Evolutionary conservation across 2,797 vertebrate species (phyloP), one percentile per base, ranked within the genome.

Genomic region (Myotis planiceps): DNA sequence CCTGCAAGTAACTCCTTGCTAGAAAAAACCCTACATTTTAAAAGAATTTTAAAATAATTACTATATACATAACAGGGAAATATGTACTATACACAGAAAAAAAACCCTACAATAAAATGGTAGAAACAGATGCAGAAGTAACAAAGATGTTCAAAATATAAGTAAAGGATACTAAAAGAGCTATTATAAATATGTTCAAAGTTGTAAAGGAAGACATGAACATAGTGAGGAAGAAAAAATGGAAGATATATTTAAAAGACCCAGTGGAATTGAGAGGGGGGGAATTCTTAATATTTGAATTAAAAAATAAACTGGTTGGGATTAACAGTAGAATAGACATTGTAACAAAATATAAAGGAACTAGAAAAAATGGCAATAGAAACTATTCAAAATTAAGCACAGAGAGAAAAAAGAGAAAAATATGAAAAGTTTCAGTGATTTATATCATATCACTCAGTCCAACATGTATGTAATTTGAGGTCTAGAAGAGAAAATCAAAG

Each of bases 261-360:
- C 5, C 14, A 65, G 2, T 37, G 39, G 19, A 69, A 79, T 51
- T 92, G 83, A 55, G 45, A 88, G 12, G 63, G 23, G 1, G 6
- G 3, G 1, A 19, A 37, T 19, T 4, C 6, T 85, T 25, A 65
- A 55, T 55, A 42, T 66, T 83, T 66, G 47, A 92, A 85, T 72
- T 71, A 84, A 85, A 81, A 82, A 92, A n/a, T 66, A 72, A 92
- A 55, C 15, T 55, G 23, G 14, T 42, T 85, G 5, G 18, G 10
- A 10, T 58, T 80, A 85, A 89, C 13, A 34, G 1, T 83, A 51
- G 37, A 85, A 23, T 39, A 78, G 51, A 83, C 10, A 63, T 60
- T 92, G 5, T 83, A 72, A 47, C 42, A 60, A 78, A 92, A 95
- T 78, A 37, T 60, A 74, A 71, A 88, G 42, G 29, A 88, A 37